phyloP scores from a whole-genome alignment of 1,140 invertebrate species.

The Antheraea mylitta region DNA sequence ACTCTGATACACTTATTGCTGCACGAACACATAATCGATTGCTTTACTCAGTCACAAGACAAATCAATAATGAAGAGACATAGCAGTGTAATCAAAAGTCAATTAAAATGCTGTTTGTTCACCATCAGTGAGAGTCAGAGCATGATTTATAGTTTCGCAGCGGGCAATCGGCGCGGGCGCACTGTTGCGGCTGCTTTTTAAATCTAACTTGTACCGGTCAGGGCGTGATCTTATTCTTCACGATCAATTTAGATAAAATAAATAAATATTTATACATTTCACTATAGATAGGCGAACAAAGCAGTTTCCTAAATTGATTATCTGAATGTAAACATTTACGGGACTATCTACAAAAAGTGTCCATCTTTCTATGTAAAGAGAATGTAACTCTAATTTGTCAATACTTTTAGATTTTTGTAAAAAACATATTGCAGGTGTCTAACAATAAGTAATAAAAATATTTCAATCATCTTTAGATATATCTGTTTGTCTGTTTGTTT shows the following conservation, averaged over 20 bases:
- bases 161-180: conserved; percentile 60
- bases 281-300: conserved; percentile 71
- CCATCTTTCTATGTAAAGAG: no score
- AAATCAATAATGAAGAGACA: conserved; percentile 65
- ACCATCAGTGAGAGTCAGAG: conserved; percentile 41
- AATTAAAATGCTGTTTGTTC: conserved; percentile 75
- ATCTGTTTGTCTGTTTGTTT: no score
- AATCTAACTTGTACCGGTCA: conserved; percentile 66
- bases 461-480: no score
- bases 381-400: no score
- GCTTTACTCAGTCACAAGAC: conserved; percentile 35
- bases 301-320: conserved; percentile 73
- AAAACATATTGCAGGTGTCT: no score
- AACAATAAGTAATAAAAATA: no score
- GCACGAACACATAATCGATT: conserved; percentile 40
- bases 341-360: conserved; percentile 13
- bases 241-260: conserved; percentile 76
- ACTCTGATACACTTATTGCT: not conserved
- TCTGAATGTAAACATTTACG: conserved; percentile 53
- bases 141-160: conserved; percentile 77
- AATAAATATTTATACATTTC: conserved; percentile 76
- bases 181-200: conserved; percentile 66
- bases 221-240: conserved; percentile 69
- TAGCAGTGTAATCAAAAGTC: conserved; percentile 67
- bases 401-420: no score